A percentile compares a stretch with the other conserved stretches of the same genome.
Evolutionary conservation across 2,888 invertebrate species (phyloP).

Genomic region (Scaptomyza flava): DNA sequence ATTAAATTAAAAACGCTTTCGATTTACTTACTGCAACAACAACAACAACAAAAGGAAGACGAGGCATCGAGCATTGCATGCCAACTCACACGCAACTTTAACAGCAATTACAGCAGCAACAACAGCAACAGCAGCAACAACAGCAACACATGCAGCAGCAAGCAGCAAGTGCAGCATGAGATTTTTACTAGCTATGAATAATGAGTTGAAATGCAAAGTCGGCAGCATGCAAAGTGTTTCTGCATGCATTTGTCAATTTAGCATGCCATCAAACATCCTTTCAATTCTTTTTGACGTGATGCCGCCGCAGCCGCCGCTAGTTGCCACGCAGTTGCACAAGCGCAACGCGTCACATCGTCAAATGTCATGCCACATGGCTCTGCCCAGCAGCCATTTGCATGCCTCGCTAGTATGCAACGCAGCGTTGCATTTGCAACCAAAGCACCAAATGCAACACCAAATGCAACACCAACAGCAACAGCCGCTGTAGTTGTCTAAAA

Average conservation of each 20-base stretch:
- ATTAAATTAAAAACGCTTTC: constrained; percentile 28
- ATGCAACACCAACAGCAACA: not conserved
- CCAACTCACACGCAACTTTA: constrained; percentile 25
- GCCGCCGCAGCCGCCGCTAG: constrained; percentile 40
- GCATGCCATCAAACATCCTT: constrained; percentile 83
- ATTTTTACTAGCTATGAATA: constrained; percentile 69
- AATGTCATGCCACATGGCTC: constrained; percentile 50
- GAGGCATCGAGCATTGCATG: constrained; percentile 26
- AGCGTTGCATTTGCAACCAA: constrained; percentile 34
- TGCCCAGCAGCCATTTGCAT: constrained; percentile 51
- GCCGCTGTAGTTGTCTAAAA: not conserved
- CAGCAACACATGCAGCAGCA: constrained; percentile 8
- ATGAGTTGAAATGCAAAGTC: constrained; percentile 55
- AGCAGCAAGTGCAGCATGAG: constrained; percentile 21
- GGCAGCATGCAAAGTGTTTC: constrained; percentile 59
- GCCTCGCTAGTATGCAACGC: constrained; percentile 54
- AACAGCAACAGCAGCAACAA: constrained; percentile 7
- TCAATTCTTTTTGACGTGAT: constrained; percentile 72
- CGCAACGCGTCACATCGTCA: constrained; percentile 14
- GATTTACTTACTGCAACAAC: constrained; percentile 4
- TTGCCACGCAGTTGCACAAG: constrained; percentile 5
- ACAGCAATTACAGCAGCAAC: constrained; percentile 14
- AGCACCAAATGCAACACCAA: constrained; percentile 15
- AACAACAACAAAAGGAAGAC: not conserved
- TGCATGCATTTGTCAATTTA: constrained; percentile 83